A percentile compares a stretch with the other conserved stretches of the same genome.
Evolutionary conservation across 2,888 invertebrate species (phyloP).

Genomic region (Oxyteleia sp.): DNA sequence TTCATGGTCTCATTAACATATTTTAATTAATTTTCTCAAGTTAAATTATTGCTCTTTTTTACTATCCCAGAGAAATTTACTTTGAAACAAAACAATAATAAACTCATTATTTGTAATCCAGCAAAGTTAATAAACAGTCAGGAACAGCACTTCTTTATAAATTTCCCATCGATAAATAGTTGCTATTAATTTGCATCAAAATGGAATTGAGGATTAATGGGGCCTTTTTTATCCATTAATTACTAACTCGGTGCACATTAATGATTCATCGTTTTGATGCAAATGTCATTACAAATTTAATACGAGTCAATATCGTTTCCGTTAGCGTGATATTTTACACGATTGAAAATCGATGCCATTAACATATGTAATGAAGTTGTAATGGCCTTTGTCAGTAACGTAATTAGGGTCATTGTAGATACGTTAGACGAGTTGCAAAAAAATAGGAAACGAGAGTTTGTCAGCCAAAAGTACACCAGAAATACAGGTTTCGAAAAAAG

Average conservation of each 20-base stretch:
- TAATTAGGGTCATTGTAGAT: slow-evolving; percentile 46
- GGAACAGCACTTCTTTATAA: neutral
- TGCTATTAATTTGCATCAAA: slow-evolving; percentile 52
- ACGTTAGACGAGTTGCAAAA: slow-evolving; percentile 19
- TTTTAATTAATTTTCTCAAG: too few relatives aligned
- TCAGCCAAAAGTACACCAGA: slow-evolving; percentile 29
- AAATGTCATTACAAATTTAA: slow-evolving; percentile 23
- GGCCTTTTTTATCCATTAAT: slow-evolving; percentile 33
- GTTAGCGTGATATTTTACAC: slow-evolving; percentile 14
- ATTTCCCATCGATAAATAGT: slow-evolving; percentile 22
- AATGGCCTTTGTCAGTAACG: slow-evolving; percentile 44
- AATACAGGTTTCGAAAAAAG: too few relatives aligned
- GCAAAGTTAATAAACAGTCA: slow-evolving; percentile 7
- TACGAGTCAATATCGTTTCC: slow-evolving; percentile 27
- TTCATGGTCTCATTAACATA: too few relatives aligned
- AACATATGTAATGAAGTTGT: slow-evolving; percentile 46
- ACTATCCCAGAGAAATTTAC: too few relatives aligned
- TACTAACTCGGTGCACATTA: slow-evolving; percentile 11
- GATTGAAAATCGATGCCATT: slow-evolving; percentile 50
- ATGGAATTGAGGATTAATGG: slow-evolving; percentile 52
- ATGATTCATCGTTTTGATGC: slow-evolving; percentile 22
- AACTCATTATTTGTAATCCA: neutral
- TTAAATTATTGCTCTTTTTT: too few relatives aligned
- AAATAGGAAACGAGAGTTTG: slow-evolving; percentile 19
- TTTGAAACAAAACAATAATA: neutral